Base-by-base conservation (phyloP, 53 echinoderm and acorn worm genomes). In the Paracentrotus lividus region DNA sequence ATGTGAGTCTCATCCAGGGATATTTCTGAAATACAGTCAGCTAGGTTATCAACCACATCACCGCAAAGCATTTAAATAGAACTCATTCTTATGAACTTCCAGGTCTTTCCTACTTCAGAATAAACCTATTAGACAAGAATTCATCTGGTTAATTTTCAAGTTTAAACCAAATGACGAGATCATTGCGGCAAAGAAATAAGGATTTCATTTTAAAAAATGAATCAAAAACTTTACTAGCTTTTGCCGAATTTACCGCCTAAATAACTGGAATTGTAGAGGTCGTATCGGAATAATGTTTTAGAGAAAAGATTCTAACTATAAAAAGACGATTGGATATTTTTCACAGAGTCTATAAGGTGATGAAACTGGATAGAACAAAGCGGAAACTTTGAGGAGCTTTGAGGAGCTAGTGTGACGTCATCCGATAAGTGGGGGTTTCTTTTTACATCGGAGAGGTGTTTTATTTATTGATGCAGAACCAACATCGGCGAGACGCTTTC, bases 401-500 rank as follows among this genome's bases (percentile, higher is more conserved):
- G 86, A 86, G 56, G 86, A 56, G 86, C 20, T 32, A 5, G 31
- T 32, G 47, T 86, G 86, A 86, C 86, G 86, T 86, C 86, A 86
- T 56, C 54, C 2, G 86, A 12, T 55, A 38, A 86, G 34, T 32
- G 53, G 8, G n/a, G 86, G 86, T 86, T 54, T 86, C 86, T 54
- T 86, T 81, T 86, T 86, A 36, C 86, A 55, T 52, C 33, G 44
- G 5, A 36, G 34, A 86, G 53, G 56, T 86, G 86, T 56, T 86
- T 86, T 86, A 86, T 86, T 86, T 54, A 86, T 86, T 47, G 56
- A 86, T 53, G 32, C 86, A 86, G 53, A 55, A 55, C 86, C 86
- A 86, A 56, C 86, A 86, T 38, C 38, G 86, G 53, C 47, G 33
- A 86, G 34, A 81, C 47, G 81, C 24, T 20, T 72, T 38, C 40